A percentile compares a stretch with the other conserved stretches of the same genome.
Conservation (phyloP, 2,888 invertebrate genomes). For the Drosophila paramelanica region DNA sequence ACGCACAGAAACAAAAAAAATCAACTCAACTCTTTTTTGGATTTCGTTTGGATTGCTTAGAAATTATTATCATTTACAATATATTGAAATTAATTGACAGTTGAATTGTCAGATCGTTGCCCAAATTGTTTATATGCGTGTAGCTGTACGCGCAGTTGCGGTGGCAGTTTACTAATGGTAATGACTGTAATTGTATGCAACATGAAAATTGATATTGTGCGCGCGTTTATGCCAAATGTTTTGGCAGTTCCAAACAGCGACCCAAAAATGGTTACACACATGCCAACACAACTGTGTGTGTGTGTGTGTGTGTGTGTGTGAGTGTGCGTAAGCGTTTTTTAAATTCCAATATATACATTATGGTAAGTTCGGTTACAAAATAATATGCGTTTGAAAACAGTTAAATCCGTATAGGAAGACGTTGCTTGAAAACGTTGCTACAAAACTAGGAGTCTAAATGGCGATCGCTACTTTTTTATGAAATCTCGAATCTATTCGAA, state of each 20-base stretch:
- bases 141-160: constrained; percentile 32
- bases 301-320: constrained; percentile 8
- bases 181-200: constrained; percentile 80
- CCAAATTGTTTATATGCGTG: constrained; percentile 68
- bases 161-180: constrained; percentile 81
- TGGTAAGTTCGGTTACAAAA: not conserved
- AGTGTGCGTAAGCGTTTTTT: not conserved
- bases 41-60: constrained; percentile 33
- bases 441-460: not conserved
- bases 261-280: constrained; percentile 59
- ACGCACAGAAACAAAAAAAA: constrained; percentile 14
- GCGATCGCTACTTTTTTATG: no score
- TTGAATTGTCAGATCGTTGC: constrained; percentile 80
- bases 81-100: constrained; percentile 81
- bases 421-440: not conserved
- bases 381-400: not conserved
- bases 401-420: not conserved
- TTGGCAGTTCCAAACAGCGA: constrained; percentile 63
- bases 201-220: constrained; percentile 79
- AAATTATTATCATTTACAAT: constrained; percentile 81
- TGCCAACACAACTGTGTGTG: constrained; percentile 1
- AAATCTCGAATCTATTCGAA: no score
- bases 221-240: constrained; percentile 76
- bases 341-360: not conserved
- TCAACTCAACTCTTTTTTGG: not conserved